Evolutionary conservation across 2,888 invertebrate species (phyloP), one percentile per base, ranked within the genome.

Genomic region (Pseudolycoriella hygida): DNA sequence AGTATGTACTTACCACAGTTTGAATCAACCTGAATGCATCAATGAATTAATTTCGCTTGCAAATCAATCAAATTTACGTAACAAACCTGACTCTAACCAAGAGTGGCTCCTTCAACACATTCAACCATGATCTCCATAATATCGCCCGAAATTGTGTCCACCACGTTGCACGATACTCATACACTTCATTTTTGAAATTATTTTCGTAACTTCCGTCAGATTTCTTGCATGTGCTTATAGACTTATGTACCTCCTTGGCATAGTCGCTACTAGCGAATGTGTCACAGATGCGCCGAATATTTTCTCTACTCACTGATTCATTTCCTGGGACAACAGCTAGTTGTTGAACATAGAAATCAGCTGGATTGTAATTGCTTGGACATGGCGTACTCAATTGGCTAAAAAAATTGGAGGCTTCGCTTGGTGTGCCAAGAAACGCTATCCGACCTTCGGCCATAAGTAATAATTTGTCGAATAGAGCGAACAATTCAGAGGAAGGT

Each of bases 391-490:
- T 14, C n/a, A 43, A 15, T 39, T 38, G 39, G 14, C 17, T 17
- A 38, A 46, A 46, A 40, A 43, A 46, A 10, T 73, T 67, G 14
- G 77, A 76, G 0, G 89, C 88, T 56, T 85, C 79, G 18, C 72
- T 72, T 0, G 85, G 76, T 0, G 83, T 77, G 2, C 94, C 94
- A 51, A 90, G 68, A 60, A 86, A 89, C 0, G 90, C 93, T 1
- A 86, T 82, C 50, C 88, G 69, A 2, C 96, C 96, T 57, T 93
- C 92, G 0, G 92, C 85, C 79, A 96, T 80, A 48, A 94, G 72
- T 10, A 89, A 68, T 43, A 90, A 71, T 57, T 83, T 84, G 63
- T 93, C 89, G 57, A 96, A 94, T 67, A 92, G 75, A 17, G 83
- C 78, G 59, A 85, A 94, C 18, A 88, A 63, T 61, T 94, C 90